A percentile compares a stretch with the other conserved stretches of the same genome.
These are phyloP conservation scores for Cyanistes caeruleus DNA, from an alignment of 2,113 vertebrate genomes.

Conservation along the genomic window DNA sequence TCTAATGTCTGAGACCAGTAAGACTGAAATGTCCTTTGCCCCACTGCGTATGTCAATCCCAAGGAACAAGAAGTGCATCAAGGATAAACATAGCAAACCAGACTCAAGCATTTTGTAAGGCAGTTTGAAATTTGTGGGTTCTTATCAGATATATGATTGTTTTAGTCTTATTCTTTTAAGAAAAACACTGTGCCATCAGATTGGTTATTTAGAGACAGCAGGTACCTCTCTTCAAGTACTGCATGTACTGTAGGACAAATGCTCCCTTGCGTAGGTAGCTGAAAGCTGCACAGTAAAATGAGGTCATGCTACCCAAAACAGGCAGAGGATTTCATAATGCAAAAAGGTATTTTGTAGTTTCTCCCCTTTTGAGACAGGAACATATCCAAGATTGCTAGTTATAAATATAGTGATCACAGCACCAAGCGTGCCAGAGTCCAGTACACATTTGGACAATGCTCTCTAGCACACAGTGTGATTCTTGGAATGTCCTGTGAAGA, in stretches of 20 bases:
- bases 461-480: background rate
- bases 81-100: background rate
- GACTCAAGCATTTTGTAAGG: background rate
- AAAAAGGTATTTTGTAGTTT: background rate
- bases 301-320: background rate
- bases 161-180: background rate
- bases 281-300: background rate
- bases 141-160: background rate
- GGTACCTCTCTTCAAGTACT: background rate
- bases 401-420: background rate
- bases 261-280: background rate
- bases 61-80: background rate
- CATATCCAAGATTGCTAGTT: background rate
- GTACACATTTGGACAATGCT: background rate
- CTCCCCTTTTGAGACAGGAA: background rate
- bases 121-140: background rate
- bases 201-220: background rate
- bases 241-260: background rate
- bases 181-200: background rate
- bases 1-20: background rate
- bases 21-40: background rate
- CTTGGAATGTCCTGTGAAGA: background rate
- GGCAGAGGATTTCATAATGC: background rate
- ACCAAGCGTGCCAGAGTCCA: background rate
- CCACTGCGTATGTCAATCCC: fast-evolving